phyloP scores from a whole-genome alignment of 2,113 vertebrate genomes.

The Rhinolophus ferrumequinum region DNA sequence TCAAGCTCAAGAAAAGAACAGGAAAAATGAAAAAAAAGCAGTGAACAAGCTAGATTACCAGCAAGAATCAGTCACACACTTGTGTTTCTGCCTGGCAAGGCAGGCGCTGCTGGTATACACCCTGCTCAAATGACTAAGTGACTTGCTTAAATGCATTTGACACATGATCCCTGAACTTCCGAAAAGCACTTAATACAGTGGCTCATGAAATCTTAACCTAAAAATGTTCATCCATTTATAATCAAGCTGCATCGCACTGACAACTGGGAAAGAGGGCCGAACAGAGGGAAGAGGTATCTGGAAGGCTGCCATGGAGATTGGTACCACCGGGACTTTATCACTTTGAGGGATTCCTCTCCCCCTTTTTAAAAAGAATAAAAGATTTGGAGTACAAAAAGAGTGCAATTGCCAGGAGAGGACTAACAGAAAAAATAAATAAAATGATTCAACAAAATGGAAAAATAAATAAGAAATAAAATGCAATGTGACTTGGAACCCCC shows the following conservation, averaged over 20 bases:
- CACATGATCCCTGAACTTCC: constrained; percentile 72
- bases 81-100: background rate
- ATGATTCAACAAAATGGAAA: background rate
- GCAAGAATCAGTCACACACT: background rate
- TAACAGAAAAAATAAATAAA: background rate
- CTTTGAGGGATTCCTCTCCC: background rate
- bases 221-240: constrained; percentile 76
- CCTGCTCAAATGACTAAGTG: constrained; percentile 68
- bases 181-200: constrained; percentile 74
- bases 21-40: background rate
- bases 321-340: background rate
- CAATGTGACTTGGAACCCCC: background rate
- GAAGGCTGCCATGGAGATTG: background rate
- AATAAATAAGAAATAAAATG: background rate
- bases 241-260: constrained; percentile 55
- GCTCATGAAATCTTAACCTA: constrained; percentile 80
- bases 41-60: background rate
- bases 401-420: background rate
- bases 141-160: constrained; percentile 63
- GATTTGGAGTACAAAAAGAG: background rate
- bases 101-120: background rate
- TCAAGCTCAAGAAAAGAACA: background rate
- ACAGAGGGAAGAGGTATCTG: background rate
- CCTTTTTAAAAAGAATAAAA: background rate
- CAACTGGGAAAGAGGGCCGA: background rate